Conservation (phyloP, 2,888 invertebrate species). For the Amiota mariae region DNA sequence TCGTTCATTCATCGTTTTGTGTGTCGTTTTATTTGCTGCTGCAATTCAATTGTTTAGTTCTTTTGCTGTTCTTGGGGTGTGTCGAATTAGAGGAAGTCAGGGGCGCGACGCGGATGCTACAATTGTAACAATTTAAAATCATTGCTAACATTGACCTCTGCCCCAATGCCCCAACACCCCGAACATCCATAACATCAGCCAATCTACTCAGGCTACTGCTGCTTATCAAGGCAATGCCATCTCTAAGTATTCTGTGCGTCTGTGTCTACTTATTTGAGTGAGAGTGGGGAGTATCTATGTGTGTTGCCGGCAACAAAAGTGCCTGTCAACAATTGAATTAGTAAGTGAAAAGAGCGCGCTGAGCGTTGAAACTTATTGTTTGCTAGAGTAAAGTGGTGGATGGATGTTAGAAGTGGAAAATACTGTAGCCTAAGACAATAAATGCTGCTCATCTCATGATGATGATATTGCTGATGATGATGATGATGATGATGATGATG, state of each 20-base stretch:
- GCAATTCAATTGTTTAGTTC: conserved; percentile 2
- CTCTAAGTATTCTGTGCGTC: background rate
- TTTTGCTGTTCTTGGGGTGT: background rate
- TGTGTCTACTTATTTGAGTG: no score
- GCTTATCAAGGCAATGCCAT: conserved; percentile 13
- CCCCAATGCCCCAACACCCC: background rate
- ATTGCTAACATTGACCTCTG: background rate
- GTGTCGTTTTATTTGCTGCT: conserved; percentile 7
- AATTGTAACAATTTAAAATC: conserved; percentile 20
- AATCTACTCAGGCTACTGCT: no score
- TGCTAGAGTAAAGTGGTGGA: background rate
- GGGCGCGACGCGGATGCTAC: background rate
- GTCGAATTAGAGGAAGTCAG: background rate
- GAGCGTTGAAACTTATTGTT: background rate
- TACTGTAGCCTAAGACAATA: background rate
- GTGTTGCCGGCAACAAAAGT: conserved; percentile 8
- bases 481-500: background rate
- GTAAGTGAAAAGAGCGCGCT: conserved; percentile 12
- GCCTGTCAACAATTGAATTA: conserved; percentile 20
- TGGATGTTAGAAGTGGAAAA: background rate
- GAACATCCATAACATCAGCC: no score
- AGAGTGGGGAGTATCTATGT: no score
- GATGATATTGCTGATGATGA: background rate
- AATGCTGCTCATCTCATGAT: background rate
- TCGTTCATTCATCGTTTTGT: background rate